phyloP scores from a whole-genome alignment of 2,113 vertebrate genomes.

The Arvicanthis niloticus region DNA sequence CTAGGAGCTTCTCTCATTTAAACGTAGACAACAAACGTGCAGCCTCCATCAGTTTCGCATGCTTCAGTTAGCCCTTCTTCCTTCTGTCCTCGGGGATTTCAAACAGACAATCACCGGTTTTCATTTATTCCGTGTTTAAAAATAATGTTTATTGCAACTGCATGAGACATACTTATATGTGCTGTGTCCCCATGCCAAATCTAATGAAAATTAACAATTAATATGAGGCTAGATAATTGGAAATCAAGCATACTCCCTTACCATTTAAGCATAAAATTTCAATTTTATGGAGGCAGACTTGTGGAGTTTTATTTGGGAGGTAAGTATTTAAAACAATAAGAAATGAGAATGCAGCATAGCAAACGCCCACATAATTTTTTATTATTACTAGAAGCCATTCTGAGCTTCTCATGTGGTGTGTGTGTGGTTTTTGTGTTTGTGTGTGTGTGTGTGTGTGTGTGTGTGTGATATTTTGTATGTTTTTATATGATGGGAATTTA shows the following conservation, averaged over 20 bases:
- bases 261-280: conserved; percentile 11
- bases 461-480: background rate
- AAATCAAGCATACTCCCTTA: conserved; percentile 54
- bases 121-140: conserved; percentile 62
- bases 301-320: background rate
- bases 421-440: background rate
- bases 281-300: background rate
- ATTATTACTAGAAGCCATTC: conserved; percentile 41
- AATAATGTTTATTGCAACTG: conserved; percentile 32
- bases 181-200: background rate
- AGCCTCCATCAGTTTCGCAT: conserved; percentile 5
- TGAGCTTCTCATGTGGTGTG: background rate
- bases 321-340: background rate
- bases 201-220: conserved; percentile 23
- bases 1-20: conserved; percentile 25
- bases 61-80: conserved; percentile 55
- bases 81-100: conserved; percentile 36
- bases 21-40: conserved; percentile 51
- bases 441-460: background rate
- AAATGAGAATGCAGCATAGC: background rate
- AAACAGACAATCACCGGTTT: conserved; percentile 24
- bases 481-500: conserved; percentile 31
- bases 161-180: conserved; percentile 34
- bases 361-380: background rate
- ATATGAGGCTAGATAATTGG: background rate